Evolutionary conservation across 2,113 vertebrate genomes (phyloP).

Genomic region (Gila orcuttii): DNA sequence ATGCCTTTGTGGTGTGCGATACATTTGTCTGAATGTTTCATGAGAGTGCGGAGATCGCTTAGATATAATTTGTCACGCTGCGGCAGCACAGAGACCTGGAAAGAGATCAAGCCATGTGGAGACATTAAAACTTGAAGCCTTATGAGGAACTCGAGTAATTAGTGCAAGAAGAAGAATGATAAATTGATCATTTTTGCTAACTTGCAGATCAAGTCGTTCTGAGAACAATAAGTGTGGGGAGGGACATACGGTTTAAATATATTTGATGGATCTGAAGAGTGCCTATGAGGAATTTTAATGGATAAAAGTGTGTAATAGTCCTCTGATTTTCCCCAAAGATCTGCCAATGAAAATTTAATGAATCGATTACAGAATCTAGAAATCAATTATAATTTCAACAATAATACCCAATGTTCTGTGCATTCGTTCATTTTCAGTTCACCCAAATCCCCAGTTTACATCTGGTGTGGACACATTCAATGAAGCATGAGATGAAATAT

Average conservation of each 20-base stretch:
- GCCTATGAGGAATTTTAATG: constrained; percentile 3
- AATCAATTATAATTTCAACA: background rate
- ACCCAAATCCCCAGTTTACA: background rate
- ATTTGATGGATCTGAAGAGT: background rate
- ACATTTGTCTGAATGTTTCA: constrained; percentile 71
- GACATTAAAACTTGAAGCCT: constrained; percentile 66
- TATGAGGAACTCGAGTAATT: constrained; percentile 57
- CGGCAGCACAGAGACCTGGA: constrained; percentile 64
- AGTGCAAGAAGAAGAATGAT: constrained; percentile 46
- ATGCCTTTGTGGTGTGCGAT: constrained; percentile 57
- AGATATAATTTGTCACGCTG: constrained; percentile 71
- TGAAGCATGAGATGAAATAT: background rate
- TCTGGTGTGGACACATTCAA: background rate
- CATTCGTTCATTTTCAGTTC: background rate
- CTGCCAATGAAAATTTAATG: background rate
- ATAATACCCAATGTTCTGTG: background rate
- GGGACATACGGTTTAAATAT: constrained; percentile 11
- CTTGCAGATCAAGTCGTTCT: constrained; percentile 51
- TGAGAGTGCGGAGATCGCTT: constrained; percentile 71
- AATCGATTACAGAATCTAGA: background rate
- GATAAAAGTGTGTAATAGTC: background rate
- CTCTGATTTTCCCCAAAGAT: background rate
- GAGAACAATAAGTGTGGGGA: constrained; percentile 45
- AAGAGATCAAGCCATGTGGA: constrained; percentile 59
- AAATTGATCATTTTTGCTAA: constrained; percentile 52